These are phyloP conservation scores for Teleogryllus oceanicus DNA, from an alignment of 2,888 invertebrate species.

Conservation along the genomic window DNA sequence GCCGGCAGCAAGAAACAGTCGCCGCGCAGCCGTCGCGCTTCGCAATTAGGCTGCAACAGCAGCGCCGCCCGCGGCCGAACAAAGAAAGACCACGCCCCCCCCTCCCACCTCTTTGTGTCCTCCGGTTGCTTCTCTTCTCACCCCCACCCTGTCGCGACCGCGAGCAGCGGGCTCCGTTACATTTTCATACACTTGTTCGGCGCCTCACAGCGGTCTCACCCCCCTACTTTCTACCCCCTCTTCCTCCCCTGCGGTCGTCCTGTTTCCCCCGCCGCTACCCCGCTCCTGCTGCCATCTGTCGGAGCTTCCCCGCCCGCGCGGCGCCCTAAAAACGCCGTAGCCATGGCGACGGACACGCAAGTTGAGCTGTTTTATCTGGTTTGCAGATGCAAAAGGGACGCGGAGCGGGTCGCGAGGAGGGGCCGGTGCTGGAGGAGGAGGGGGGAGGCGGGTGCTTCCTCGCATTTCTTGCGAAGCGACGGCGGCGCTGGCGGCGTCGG, in stretches of 20 bases:
- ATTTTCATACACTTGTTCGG: too few relatives aligned
- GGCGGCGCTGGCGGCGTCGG: neutral
- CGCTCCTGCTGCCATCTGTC: neutral
- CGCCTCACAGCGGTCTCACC: too few relatives aligned
- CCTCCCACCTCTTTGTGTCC: too few relatives aligned
- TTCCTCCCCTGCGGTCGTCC: neutral
- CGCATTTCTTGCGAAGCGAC: neutral
- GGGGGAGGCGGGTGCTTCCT: neutral
- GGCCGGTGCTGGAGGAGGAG: neutral
- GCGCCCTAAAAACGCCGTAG: neutral
- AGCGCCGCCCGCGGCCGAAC: too few relatives aligned
- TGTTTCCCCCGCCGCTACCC: neutral
- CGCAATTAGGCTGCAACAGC: too few relatives aligned
- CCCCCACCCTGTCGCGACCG: too few relatives aligned
- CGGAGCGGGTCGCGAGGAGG: neutral
- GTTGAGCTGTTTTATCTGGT: slow-evolving; percentile 18
- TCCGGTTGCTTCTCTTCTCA: too few relatives aligned
- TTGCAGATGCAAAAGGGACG: neutral
- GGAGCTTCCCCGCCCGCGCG: neutral
- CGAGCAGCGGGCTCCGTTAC: too few relatives aligned
- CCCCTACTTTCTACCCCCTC: neutral
- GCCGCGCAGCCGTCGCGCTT: too few relatives aligned
- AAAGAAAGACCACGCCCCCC: too few relatives aligned
- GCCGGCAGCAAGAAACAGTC: too few relatives aligned
- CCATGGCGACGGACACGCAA: slow-evolving; percentile 11